Evolutionary conservation across 2,797 vertebrate genomes (phyloP).

Genomic region (Mus spretus): DNA sequence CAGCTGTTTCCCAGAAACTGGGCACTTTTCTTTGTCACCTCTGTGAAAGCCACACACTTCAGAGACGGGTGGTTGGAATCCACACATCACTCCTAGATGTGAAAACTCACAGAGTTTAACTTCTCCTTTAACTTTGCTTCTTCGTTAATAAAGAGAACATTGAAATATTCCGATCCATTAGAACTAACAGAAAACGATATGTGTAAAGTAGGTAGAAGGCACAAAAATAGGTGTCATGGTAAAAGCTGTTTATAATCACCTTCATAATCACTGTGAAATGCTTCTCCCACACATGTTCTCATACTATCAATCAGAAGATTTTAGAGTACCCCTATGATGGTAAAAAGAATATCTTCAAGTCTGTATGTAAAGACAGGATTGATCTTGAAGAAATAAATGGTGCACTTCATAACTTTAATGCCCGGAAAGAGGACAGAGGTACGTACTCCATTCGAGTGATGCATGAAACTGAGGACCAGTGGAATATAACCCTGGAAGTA

Average conservation of each 20-base stretch:
- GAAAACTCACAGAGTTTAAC: not conserved
- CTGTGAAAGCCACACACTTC: not conserved
- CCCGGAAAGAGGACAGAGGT: constrained; percentile 43
- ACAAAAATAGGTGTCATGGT: not conserved
- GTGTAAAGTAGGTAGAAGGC: not conserved
- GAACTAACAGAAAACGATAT: not conserved
- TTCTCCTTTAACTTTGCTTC: not conserved
- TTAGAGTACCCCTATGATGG: rapidly evolving
- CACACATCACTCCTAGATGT: not conserved
- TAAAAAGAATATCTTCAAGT: rapidly evolving
- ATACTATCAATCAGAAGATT: constrained; percentile 54
- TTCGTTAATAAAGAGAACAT: not conserved
- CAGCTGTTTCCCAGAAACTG: not conserved
- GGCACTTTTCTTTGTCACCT: not conserved
- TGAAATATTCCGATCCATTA: not conserved
- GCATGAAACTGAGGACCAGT: rapidly evolving
- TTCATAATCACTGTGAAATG: not conserved
- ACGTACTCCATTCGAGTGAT: not conserved
- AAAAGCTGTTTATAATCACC: not conserved
- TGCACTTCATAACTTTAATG: not conserved
- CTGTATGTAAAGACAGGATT: not conserved
- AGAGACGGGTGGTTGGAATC: not conserved
- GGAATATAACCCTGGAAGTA: not conserved
- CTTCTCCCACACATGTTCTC: not conserved
- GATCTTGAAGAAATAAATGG: rapidly evolving